Conservation (phyloP, 2,797 vertebrate genomes). For the Holocentrus rufus region DNA sequence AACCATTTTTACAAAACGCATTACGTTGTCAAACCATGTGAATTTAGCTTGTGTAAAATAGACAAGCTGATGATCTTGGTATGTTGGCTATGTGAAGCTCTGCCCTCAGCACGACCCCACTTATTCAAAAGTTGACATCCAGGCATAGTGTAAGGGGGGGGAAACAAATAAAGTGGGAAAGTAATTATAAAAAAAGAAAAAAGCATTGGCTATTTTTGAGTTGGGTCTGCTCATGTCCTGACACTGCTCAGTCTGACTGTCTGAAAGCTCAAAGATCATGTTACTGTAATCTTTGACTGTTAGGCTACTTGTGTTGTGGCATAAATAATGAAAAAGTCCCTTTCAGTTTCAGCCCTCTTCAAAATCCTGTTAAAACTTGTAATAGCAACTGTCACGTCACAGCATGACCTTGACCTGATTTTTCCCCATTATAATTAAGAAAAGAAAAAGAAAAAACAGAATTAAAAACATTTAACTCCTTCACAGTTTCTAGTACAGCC, state of each 20-base stretch:
- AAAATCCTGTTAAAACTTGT: constrained; percentile 47
- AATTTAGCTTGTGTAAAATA: background rate
- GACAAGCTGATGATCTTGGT: too few relatives aligned
- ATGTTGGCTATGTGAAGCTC: too few relatives aligned
- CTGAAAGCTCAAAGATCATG: background rate
- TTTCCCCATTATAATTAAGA: background rate
- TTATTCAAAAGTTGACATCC: too few relatives aligned
- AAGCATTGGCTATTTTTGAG: background rate
- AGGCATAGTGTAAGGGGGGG: too few relatives aligned
- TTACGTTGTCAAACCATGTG: background rate
- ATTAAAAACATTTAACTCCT: background rate
- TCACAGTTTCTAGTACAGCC: background rate
- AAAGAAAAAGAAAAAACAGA: background rate
- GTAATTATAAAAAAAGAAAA: background rate
- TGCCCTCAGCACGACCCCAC: too few relatives aligned
- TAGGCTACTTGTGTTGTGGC: background rate
- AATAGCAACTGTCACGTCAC: constrained; percentile 12
- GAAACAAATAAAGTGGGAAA: background rate
- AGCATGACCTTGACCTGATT: constrained; percentile 10
- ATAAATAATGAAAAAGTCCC: background rate
- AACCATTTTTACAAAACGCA: background rate
- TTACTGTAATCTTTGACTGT: background rate
- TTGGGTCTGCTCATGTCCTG: background rate
- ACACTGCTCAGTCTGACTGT: background rate
- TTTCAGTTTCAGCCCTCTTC: constrained; percentile 1